phyloP scores from a whole-genome alignment of 2,888 invertebrate genomes.

The Conistra vaccinii region DNA sequence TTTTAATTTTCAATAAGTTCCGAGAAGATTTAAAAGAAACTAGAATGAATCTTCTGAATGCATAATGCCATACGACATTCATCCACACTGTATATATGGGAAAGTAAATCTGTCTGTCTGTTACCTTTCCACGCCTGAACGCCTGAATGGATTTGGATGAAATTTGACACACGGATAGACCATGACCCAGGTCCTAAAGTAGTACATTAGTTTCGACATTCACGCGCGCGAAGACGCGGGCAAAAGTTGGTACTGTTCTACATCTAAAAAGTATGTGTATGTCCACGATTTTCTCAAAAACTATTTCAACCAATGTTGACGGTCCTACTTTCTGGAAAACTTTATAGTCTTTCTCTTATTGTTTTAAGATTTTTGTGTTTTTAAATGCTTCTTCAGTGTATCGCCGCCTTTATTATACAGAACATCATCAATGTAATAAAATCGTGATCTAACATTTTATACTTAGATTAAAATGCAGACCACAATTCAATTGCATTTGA shows the following conservation, averaged over 20 bases:
- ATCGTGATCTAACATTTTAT: slow-evolving; percentile 38
- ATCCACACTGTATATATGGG: too few relatives aligned
- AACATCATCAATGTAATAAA: slow-evolving; percentile 17
- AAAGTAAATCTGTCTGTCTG: too few relatives aligned
- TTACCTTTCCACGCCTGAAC: too few relatives aligned
- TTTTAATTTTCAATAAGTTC: neutral
- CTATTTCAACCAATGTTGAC: neutral
- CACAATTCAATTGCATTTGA: slow-evolving; percentile 20
- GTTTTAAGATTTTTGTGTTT: too few relatives aligned
- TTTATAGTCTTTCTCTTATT: neutral
- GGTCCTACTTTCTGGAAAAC: neutral
- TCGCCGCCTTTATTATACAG: neutral
- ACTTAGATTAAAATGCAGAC: slow-evolving; percentile 47
- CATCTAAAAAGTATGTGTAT: neutral
- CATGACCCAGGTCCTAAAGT: too few relatives aligned
- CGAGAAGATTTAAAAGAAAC: too few relatives aligned
- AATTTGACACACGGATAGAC: too few relatives aligned
- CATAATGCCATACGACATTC: too few relatives aligned
- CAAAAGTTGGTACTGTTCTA: neutral
- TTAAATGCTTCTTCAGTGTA: neutral
- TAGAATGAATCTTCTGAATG: too few relatives aligned
- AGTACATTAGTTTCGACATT: too few relatives aligned
- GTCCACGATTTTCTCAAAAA: neutral
- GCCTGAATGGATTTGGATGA: too few relatives aligned
- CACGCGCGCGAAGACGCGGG: too few relatives aligned